phyloP scores from a whole-genome alignment of 2,797 vertebrate species.

The Rhadinocentrus ornatus region DNA sequence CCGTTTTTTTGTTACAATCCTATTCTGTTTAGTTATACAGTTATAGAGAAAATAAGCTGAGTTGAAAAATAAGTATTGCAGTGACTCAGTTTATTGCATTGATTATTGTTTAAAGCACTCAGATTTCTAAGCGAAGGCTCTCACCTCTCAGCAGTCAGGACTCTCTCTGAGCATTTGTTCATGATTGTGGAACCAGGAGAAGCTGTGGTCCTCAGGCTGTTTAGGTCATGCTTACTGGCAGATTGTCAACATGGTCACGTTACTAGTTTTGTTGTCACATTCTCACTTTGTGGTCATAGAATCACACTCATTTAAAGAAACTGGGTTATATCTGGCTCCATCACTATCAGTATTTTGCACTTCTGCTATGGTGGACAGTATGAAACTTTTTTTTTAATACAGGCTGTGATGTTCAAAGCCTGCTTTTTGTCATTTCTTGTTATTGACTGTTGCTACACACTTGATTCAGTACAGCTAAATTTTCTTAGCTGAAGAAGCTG shows the following conservation, averaged over 20 bases:
- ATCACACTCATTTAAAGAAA: conserved; percentile 19
- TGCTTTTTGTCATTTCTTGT: background rate
- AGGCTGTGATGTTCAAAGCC: background rate
- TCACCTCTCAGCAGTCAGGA: conserved; percentile 24
- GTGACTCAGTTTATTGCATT: background rate
- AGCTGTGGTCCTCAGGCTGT: conserved; percentile 30
- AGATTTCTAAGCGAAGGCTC: background rate
- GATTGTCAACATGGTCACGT: conserved; percentile 11
- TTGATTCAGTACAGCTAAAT: background rate
- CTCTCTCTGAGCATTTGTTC: conserved; percentile 31
- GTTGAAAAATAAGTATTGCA: background rate
- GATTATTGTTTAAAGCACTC: too few species aligned
- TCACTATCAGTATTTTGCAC: conserved; percentile 19
- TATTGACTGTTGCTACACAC: background rate
- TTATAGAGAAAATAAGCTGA: background rate
- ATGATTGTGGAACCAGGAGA: conserved; percentile 15
- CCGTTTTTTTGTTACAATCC: background rate
- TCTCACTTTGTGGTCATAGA: background rate
- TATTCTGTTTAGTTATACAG: background rate
- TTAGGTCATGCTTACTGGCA: conserved; percentile 20
- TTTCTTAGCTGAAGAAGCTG: background rate
- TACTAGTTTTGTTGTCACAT: background rate
- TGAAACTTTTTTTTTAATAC: background rate
- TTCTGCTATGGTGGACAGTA: conserved; percentile 13
- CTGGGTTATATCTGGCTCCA: conserved; percentile 31